Conservation (phyloP, 2,888 invertebrate species). For the Eumacrocentrus americanus region DNA sequence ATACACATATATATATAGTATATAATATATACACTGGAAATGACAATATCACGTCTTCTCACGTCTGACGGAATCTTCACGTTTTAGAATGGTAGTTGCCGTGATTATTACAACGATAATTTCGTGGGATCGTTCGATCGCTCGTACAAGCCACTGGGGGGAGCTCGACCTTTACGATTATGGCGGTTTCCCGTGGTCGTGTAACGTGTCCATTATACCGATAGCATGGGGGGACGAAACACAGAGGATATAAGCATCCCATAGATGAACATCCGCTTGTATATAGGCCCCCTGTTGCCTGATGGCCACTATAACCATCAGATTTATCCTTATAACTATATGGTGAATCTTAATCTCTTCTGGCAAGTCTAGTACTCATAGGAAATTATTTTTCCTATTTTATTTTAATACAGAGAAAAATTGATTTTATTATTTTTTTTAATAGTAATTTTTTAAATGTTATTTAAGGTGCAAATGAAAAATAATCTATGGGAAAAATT, state of each 20-base stretch:
- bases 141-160: neutral
- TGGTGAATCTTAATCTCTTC: slow-evolving; percentile 1
- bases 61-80: too few relatives aligned
- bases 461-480: too few relatives aligned
- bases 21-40: neutral
- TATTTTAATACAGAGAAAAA: too few relatives aligned
- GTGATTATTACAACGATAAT: slow-evolving; percentile 15
- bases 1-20: too few relatives aligned
- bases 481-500: too few relatives aligned
- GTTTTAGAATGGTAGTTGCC: too few relatives aligned
- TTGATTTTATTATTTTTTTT: too few relatives aligned
- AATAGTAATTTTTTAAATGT: too few relatives aligned
- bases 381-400: too few relatives aligned
- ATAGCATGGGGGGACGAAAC: neutral
- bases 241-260: slow-evolving; percentile 2
- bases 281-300: slow-evolving; percentile 3
- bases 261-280: slow-evolving; percentile 9
- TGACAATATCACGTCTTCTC: too few relatives aligned
- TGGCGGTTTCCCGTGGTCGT: slow-evolving; percentile 8
- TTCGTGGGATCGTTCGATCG: slow-evolving; percentile 15
- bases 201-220: slow-evolving; percentile 12
- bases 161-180: slow-evolving; percentile 18
- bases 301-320: slow-evolving; percentile 11
- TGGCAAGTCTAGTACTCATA: neutral
- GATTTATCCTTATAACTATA: slow-evolving; percentile 14